phyloP scores from a whole-genome alignment of 2,113 vertebrate species.

The Engystomops pustulosus region DNA sequence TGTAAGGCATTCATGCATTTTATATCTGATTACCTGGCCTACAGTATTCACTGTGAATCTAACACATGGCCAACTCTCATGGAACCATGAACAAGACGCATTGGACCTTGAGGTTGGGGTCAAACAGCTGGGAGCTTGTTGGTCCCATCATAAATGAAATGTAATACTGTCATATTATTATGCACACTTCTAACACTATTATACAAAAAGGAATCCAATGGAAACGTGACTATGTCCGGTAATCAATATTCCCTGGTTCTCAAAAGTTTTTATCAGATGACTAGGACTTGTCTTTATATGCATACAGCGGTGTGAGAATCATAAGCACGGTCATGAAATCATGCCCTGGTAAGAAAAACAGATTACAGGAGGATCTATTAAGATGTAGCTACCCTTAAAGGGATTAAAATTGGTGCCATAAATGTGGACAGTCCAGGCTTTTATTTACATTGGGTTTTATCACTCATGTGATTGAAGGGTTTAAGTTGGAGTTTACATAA shows the following conservation, averaged over 20 bases:
- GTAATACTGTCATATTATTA: background rate
- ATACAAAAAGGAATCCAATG: background rate
- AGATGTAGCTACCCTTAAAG: background rate
- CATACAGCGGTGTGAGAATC: background rate
- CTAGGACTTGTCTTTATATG: background rate
- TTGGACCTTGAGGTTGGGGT: background rate
- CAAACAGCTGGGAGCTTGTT: background rate
- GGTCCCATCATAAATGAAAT: background rate
- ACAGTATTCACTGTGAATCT: slow-evolving; percentile 31
- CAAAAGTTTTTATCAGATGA: background rate
- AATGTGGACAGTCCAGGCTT: background rate
- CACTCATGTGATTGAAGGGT: too few species aligned
- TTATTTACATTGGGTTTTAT: too few species aligned
- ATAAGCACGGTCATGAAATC: background rate
- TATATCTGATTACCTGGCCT: background rate
- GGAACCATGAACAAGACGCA: background rate
- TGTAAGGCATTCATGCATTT: background rate
- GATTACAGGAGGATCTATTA: background rate
- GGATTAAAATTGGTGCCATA: background rate
- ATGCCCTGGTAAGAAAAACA: background rate
- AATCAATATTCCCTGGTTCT: background rate
- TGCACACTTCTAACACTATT: background rate
- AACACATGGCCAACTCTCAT: background rate
- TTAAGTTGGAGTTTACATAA: too few species aligned
- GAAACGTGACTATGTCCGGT: background rate